A percentile compares a stretch with the other conserved stretches of the same genome.
These are phyloP conservation scores for Herpetotheres cachinnans DNA, from an alignment of 2,113 vertebrate species.

Conservation along the genomic window DNA sequence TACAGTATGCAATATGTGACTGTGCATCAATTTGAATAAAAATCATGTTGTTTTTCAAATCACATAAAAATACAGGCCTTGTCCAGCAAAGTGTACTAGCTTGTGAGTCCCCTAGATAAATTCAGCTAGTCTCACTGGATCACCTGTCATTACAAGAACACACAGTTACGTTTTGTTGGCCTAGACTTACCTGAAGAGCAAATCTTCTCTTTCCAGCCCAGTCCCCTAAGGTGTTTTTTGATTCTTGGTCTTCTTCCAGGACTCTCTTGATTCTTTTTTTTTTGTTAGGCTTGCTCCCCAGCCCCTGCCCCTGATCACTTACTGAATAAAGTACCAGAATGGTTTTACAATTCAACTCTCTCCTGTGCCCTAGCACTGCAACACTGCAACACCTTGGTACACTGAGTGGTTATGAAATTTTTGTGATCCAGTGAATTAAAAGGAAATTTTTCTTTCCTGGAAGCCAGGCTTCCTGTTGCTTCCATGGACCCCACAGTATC, in stretches of 20 bases:
- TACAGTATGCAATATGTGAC: not conserved
- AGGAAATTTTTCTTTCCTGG: not conserved
- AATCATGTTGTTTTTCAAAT: not conserved
- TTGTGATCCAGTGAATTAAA: not conserved
- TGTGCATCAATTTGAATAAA: not conserved
- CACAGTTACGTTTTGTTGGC: not conserved
- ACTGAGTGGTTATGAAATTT: not conserved
- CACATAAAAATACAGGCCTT: not conserved
- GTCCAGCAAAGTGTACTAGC: not conserved
- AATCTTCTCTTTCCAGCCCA: not conserved
- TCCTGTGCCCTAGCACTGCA: not conserved
- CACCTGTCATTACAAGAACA: not conserved
- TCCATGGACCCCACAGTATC: not conserved
- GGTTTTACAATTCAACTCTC: not conserved
- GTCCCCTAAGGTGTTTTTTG: not conserved
- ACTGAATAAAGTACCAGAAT: not conserved
- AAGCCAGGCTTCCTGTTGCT: not conserved
- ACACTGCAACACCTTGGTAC: not conserved
- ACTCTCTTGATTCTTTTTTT: accelerated
- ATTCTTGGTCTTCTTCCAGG: not conserved
- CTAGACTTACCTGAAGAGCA: not conserved
- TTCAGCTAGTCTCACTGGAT: not conserved
- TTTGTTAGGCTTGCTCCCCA: not conserved
- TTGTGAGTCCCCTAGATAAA: not conserved
- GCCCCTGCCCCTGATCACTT: not conserved